Evolutionary conservation across 1,140 invertebrate species (phyloP).

Genomic region (Euura lappo): DNA sequence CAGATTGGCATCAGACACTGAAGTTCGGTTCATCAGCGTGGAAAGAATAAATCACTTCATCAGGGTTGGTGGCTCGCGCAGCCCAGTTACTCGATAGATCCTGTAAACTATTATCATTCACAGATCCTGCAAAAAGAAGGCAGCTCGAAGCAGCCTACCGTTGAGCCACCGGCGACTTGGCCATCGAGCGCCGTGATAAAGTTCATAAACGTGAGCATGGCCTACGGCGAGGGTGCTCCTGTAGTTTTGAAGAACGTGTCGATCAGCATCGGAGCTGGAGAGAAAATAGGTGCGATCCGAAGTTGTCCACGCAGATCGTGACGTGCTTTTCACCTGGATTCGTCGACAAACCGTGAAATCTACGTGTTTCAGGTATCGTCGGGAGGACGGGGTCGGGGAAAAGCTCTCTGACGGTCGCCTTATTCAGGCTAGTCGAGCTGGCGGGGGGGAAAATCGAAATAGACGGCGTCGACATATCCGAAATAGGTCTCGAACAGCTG

Average conservation of each 20-base stretch:
- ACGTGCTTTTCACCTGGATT: conserved; percentile 40
- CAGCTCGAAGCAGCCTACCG: conserved; percentile 21
- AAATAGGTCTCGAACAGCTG: conserved; percentile 63
- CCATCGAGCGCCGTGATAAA: conserved; percentile 62
- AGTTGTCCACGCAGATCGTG: conserved; percentile 5
- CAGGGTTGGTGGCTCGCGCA: too few relatives aligned
- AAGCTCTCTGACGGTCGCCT: too few relatives aligned
- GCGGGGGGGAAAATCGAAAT: conserved; percentile 66
- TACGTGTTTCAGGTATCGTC: conserved; percentile 67
- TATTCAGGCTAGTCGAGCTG: conserved; percentile 68
- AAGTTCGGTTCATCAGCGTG: too few relatives aligned
- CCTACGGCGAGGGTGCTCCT: conserved; percentile 60
- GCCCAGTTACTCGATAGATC: too few relatives aligned
- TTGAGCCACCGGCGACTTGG: conserved; percentile 59
- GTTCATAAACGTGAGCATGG: conserved; percentile 62
- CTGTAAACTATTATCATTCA: too few relatives aligned
- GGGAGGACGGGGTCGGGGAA: conserved; percentile 72
- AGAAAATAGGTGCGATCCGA: conserved; percentile 67
- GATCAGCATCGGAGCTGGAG: conserved; percentile 63
- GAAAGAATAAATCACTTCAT: conserved; percentile 56
- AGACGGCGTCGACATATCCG: conserved; percentile 60
- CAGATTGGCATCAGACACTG: conserved; percentile 69
- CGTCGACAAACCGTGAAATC: conserved; percentile 56
- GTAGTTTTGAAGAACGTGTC: conserved; percentile 62
- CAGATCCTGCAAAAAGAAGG: conserved; percentile 36